Evolutionary conservation across 2,113 vertebrate genomes (phyloP).

Genomic region (Indicator maculatus): DNA sequence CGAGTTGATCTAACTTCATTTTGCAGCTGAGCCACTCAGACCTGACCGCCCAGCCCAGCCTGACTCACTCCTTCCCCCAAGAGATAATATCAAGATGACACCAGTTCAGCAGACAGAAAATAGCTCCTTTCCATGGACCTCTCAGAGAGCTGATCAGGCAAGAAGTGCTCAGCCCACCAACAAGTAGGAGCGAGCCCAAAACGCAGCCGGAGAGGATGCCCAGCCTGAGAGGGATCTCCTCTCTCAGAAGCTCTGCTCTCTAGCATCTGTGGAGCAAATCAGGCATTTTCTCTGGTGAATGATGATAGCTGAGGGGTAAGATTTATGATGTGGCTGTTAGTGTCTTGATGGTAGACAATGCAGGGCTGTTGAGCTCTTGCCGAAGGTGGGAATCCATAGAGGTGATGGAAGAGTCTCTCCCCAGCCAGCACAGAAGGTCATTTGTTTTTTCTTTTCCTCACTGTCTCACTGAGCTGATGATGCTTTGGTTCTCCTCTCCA

Average conservation of each 20-base stretch:
- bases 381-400: slow-evolving; percentile 48
- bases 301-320: slow-evolving; percentile 30
- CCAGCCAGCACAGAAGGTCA: slow-evolving; percentile 20
- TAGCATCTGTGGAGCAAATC: background rate
- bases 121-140: background rate
- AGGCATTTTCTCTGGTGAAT: slow-evolving; percentile 2
- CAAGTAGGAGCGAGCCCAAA: background rate
- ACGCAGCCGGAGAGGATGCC: background rate
- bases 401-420: slow-evolving; percentile 40
- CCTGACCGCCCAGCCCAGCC: rapidly evolving
- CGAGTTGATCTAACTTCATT: background rate
- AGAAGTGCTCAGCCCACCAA: background rate
- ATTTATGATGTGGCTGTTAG: slow-evolving; percentile 44
- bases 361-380: slow-evolving; percentile 19
- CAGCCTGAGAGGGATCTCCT: background rate
- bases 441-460: background rate
- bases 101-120: background rate
- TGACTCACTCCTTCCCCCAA: background rate
- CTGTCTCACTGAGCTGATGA: rapidly evolving
- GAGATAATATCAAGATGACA: background rate
- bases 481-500: background rate
- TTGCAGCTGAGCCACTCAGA: background rate
- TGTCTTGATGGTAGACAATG: slow-evolving; percentile 4
- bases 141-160: background rate
- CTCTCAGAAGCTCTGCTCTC: background rate